phyloP scores from a whole-genome alignment of 2,888 invertebrate genomes.

The Trissolcus brochymenae region DNA sequence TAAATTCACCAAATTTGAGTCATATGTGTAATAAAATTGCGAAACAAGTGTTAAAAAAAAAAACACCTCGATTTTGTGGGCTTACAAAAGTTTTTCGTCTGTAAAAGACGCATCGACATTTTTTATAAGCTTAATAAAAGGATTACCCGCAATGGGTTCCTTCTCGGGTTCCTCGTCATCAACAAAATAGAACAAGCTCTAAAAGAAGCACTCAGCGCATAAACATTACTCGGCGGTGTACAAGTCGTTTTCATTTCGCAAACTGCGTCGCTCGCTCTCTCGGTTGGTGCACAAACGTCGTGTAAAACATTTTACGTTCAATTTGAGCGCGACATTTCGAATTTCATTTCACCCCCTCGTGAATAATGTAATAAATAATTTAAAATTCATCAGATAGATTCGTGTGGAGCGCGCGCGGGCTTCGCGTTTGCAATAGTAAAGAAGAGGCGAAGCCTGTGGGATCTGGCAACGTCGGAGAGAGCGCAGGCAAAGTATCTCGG shows the following conservation, averaged over 20 bases:
- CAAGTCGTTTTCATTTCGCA: slow-evolving; percentile 2
- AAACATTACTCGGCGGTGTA: too few relatives aligned
- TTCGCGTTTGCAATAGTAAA: slow-evolving; percentile 50
- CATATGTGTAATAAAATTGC: too few relatives aligned
- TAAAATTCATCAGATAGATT: slow-evolving; percentile 51
- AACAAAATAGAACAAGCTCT: not conserved
- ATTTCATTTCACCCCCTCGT: slow-evolving; percentile 19
- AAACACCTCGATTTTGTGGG: too few relatives aligned
- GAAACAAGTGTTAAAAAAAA: too few relatives aligned
- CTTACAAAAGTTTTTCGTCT: too few relatives aligned
- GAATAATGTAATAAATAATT: slow-evolving; percentile 52
- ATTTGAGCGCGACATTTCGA: slow-evolving; percentile 36
- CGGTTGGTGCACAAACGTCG: slow-evolving; percentile 8
- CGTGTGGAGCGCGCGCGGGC: slow-evolving; percentile 15
- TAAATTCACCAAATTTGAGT: too few relatives aligned
- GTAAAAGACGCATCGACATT: too few relatives aligned
- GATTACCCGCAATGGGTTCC: too few relatives aligned
- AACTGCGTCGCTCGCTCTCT: not conserved
- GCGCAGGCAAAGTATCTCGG: slow-evolving; percentile 45
- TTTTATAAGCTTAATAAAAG: too few relatives aligned
- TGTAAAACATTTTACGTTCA: slow-evolving; percentile 41
- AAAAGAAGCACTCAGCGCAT: not conserved
- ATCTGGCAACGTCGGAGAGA: slow-evolving; percentile 48
- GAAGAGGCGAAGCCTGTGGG: slow-evolving; percentile 25
- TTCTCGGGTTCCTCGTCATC: too few relatives aligned